phyloP scores from a whole-genome alignment of 2,113 vertebrate genomes.

The Etheostoma spectabile region DNA sequence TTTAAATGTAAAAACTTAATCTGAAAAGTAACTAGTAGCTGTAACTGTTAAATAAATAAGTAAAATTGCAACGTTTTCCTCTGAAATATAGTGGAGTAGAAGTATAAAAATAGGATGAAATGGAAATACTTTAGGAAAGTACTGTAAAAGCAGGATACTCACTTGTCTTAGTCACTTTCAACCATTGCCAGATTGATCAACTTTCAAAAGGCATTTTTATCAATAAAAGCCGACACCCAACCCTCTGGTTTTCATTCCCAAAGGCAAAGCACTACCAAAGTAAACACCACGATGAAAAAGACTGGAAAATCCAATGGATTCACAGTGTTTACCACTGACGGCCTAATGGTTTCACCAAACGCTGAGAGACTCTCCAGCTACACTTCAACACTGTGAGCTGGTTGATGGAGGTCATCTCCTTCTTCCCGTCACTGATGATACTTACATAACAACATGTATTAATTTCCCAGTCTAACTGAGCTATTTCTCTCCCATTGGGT shows the following conservation, averaged over 20 bases:
- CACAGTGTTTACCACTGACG: constrained; percentile 35
- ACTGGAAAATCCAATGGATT: constrained; percentile 51
- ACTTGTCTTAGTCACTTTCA: not conserved
- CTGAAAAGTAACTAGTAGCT: not conserved
- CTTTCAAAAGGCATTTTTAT: constrained; percentile 5
- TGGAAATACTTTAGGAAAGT: not conserved
- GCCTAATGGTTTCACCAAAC: constrained; percentile 66
- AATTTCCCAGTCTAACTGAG: constrained; percentile 12
- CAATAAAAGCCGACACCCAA: constrained; percentile 17
- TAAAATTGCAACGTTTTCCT: not conserved
- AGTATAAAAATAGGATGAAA: not conserved
- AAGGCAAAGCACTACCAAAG: constrained; percentile 30
- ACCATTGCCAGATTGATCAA: not conserved
- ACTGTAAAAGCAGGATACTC: not conserved
- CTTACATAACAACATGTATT: not conserved
- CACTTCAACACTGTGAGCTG: constrained; percentile 27
- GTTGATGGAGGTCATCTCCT: constrained; percentile 11
- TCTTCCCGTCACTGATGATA: not conserved
- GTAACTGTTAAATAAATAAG: not conserved
- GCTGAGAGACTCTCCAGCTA: constrained; percentile 32
- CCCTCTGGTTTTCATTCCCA: constrained; percentile 22
- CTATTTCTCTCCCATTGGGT: constrained; percentile 3
- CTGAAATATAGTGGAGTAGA: not conserved
- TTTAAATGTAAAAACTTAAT: not conserved
- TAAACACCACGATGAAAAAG: constrained; percentile 43